A percentile compares a stretch with the other conserved stretches of the same genome.
These are phyloP conservation scores for Acridotheres tristis DNA, from an alignment of 2,797 vertebrate species.

Conservation along the genomic window DNA sequence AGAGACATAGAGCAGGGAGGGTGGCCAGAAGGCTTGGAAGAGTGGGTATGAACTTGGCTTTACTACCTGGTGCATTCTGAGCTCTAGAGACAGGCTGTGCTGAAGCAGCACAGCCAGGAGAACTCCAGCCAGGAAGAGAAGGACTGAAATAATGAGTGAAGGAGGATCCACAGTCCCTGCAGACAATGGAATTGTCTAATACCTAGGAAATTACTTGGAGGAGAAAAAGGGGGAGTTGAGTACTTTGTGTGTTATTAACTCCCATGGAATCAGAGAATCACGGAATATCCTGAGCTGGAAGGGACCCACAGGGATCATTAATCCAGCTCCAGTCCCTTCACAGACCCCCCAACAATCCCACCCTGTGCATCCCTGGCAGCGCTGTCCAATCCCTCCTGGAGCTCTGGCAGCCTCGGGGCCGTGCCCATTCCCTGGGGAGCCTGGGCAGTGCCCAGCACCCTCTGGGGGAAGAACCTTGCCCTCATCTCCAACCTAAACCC, in stretches of 20 bases:
- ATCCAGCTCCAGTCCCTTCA: fast-evolving
- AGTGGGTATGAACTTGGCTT: neutral
- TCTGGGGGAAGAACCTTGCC: neutral
- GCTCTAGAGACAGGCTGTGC: neutral
- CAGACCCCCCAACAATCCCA: neutral
- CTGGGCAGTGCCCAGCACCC: neutral
- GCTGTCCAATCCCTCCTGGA: fast-evolving
- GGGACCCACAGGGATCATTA: neutral
- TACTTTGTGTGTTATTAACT: neutral
- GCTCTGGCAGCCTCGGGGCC: neutral
- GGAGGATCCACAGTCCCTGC: neutral
- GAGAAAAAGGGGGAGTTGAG: neutral
- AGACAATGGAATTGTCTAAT: neutral
- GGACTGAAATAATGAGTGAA: neutral
- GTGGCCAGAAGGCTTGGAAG: neutral
- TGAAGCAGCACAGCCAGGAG: neutral
- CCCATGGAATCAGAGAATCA: neutral
- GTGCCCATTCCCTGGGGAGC: neutral
- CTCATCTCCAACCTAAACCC: fast-evolving
- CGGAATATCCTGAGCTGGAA: neutral
- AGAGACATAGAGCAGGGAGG: neutral
- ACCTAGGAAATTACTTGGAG: neutral
- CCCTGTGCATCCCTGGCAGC: neutral
- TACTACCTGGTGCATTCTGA: neutral
- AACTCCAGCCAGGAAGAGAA: neutral